Evolutionary conservation across 2,113 vertebrate genomes (phyloP), one percentile per base, ranked within the genome.

Genomic region (Sinocyclocheilus rhinocerous): DNA sequence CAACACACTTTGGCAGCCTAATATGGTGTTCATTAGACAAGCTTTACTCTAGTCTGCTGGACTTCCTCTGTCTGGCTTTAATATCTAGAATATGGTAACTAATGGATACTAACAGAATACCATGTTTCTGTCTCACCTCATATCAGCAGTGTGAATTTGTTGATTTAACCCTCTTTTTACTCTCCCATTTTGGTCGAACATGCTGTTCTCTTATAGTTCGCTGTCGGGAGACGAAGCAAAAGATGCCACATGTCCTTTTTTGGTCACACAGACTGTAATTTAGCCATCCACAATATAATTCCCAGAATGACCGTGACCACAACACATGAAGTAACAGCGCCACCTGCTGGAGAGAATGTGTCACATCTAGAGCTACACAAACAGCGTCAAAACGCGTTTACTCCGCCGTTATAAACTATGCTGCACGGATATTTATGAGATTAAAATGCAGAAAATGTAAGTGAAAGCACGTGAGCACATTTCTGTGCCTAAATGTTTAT

Each of bases 281-380:
- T 85, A 59, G 79, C 82, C 82, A 86, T 92, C 86, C 76, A 85
- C 84, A 76, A 59, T 79, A 63, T 86, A 81, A 76, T 91, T 87
- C 77, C 90, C 83, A 79, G 86, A 83, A 52, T 83, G 80, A 86
- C 75, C 63, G 50, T 15, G 63, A 87, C 82, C 85, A 18, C 65
- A 42, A 70, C 52, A 26, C 81, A 84, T 1, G 77, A 57, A 77
- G 78, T 61, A 90, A 91, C 67, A 89, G 91, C 91, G 94, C 90
- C 94, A 92, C 89, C 94, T 94, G 82, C 90, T 94, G 95, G 93
- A 81, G 90, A 91, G 91, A 94, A 95, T 93, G 89, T 33, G 8
- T 67, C 57, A 67, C 16, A 63, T 12, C 22, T n/a, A 11, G 5
- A 52, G 33, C 42, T 26, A 29, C 70, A 84, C n/a, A 61, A 36